A percentile compares a stretch with the other conserved stretches of the same genome.
Evolutionary conservation across 1,140 invertebrate genomes (phyloP).

Genomic region (Aporrectodea caliginosa): DNA sequence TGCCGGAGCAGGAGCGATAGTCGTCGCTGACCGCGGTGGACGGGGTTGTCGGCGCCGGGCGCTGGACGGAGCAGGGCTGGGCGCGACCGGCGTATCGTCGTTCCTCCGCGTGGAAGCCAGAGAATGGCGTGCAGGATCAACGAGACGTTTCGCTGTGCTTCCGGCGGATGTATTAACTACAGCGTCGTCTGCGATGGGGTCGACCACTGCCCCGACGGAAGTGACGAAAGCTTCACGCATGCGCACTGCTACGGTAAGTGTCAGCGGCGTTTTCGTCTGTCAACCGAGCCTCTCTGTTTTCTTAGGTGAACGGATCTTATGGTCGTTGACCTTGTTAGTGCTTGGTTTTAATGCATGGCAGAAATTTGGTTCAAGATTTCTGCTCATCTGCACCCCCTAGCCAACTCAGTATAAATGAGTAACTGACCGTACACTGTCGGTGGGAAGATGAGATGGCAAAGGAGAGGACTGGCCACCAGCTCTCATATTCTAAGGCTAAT

Average conservation of each 20-base stretch:
- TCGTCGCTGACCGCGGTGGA: not conserved
- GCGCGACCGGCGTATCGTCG: not conserved
- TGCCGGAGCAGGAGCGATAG: not conserved
- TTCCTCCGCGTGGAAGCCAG: not conserved
- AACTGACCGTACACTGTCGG: too few species aligned
- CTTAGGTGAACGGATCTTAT: too few species aligned
- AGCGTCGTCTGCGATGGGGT: conserved; percentile 18
- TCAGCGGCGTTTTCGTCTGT: not conserved
- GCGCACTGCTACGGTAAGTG: conserved; percentile 20
- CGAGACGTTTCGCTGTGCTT: not conserved
- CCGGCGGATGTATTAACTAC: conserved; percentile 15
- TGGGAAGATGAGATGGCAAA: too few species aligned
- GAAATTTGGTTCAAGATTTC: too few species aligned
- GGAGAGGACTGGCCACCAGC: too few species aligned
- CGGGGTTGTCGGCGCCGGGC: not conserved
- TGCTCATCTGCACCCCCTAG: too few species aligned
- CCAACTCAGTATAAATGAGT: too few species aligned
- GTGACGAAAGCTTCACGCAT: conserved; percentile 22
- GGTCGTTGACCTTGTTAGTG: too few species aligned
- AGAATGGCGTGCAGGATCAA: not conserved
- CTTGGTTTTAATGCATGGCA: too few species aligned
- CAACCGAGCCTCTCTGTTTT: not conserved
- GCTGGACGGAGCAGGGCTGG: not conserved
- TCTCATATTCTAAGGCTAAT: too few species aligned
- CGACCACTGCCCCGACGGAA: conserved; percentile 24